Evolutionary conservation across 1,140 invertebrate genomes (phyloP).

Genomic region (Centruroides sculpturatus): DNA sequence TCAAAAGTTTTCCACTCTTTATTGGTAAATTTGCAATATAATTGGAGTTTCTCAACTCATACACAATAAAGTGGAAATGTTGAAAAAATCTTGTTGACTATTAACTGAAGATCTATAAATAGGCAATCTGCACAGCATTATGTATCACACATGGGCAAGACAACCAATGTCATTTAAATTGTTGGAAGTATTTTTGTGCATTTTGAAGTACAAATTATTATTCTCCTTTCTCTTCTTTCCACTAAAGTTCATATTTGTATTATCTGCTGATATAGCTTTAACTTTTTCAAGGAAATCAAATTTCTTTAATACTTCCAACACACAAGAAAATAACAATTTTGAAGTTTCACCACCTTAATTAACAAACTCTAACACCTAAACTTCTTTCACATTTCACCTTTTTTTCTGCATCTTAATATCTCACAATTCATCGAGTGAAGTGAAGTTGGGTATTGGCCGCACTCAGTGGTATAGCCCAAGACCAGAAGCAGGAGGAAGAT

Average conservation of each 20-base stretch:
- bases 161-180: not conserved
- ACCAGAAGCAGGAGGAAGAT: too few relatives aligned
- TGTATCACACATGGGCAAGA: not conserved
- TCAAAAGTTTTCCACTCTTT: not conserved
- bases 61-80: not conserved
- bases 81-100: not conserved
- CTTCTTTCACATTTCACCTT: not conserved
- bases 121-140: not conserved
- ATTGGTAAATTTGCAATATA: not conserved
- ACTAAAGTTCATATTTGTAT: not conserved
- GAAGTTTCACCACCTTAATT: not conserved
- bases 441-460: too few relatives aligned
- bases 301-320: not conserved
- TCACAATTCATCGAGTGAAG: too few relatives aligned
- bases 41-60: not conserved
- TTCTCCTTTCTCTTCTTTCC: not conserved
- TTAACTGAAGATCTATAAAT: not conserved
- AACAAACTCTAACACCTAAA: not conserved
- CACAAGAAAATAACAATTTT: not conserved
- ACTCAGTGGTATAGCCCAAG: too few relatives aligned
- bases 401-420: not conserved
- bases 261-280: not conserved
- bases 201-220: not conserved
- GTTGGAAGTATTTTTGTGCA: not conserved
- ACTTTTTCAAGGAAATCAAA: not conserved